These are phyloP conservation scores for Proisotoma minuta DNA, from an alignment of 2,888 invertebrate species.

Conservation along the genomic window DNA sequence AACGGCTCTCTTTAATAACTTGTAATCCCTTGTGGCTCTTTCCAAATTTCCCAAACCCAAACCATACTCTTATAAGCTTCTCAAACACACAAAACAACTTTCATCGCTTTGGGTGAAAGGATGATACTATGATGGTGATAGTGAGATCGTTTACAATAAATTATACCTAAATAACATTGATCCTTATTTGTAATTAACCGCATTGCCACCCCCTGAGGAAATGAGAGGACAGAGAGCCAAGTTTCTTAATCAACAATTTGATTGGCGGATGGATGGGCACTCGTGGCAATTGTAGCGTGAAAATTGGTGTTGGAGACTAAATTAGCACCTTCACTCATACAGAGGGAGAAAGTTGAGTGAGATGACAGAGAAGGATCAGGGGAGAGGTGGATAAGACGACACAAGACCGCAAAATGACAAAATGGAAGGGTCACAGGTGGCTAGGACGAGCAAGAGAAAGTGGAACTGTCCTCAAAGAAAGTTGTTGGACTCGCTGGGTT, in stretches of 20 bases:
- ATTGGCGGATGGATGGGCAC: too few species aligned
- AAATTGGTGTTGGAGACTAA: background rate
- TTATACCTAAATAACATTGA: too few species aligned
- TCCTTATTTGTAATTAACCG: too few species aligned
- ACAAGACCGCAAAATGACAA: background rate
- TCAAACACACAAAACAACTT: background rate
- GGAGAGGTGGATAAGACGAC: background rate
- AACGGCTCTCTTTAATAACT: slow-evolving; percentile 5
- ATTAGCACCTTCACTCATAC: background rate
- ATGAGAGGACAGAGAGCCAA: slow-evolving; percentile 1
- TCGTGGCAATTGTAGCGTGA: too few species aligned
- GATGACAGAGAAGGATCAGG: slow-evolving; percentile 1
- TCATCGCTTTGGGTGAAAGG: slow-evolving; percentile 5
- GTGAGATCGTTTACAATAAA: background rate
- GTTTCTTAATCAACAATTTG: too few species aligned
- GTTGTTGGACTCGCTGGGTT: slow-evolving; percentile 1
- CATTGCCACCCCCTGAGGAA: too few species aligned
- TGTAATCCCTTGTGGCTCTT: slow-evolving; percentile 1
- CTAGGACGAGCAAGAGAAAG: background rate
- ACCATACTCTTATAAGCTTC: background rate
- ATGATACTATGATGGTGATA: too few species aligned
- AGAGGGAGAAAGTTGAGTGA: background rate
- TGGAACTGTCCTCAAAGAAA: slow-evolving; percentile 1
- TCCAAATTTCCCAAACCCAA: background rate
- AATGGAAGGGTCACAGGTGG: slow-evolving; percentile 4